A percentile compares a stretch with the other conserved stretches of the same genome.
phyloP scores from a whole-genome alignment of 2,113 vertebrate genomes.

The Phalacrocorax aristotelis region DNA sequence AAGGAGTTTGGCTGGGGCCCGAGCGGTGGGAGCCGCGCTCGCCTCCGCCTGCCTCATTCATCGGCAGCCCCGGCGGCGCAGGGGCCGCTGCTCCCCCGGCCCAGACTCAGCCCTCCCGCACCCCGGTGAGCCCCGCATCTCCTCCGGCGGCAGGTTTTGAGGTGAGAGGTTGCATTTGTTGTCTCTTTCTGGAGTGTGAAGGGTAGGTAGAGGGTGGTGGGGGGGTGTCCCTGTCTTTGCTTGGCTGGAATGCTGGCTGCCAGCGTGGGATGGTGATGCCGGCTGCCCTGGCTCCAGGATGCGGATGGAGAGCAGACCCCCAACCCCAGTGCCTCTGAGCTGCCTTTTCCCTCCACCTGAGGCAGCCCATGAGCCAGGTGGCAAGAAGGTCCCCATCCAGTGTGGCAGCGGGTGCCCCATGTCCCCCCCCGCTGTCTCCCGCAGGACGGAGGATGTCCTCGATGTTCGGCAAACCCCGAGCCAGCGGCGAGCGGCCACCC shows the following conservation, averaged over 20 bases:
- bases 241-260: background rate
- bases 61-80: background rate
- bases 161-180: background rate
- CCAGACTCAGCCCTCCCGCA: background rate
- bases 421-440: background rate
- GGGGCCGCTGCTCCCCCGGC: background rate
- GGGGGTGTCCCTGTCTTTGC: background rate
- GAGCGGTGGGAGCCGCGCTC: background rate
- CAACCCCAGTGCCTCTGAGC: background rate
- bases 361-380: background rate
- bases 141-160: background rate
- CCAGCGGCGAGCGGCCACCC: conserved; percentile 52
- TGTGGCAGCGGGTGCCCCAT: background rate
- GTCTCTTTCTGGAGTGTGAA: background rate
- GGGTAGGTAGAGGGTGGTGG: background rate
- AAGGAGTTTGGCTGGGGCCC: conserved; percentile 71
- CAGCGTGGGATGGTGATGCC: background rate
- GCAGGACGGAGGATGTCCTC: conserved; percentile 74
- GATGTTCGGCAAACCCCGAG: conserved; percentile 85
- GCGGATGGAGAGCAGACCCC: background rate
- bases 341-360: background rate
- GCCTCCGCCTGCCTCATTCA: conserved; percentile 56
- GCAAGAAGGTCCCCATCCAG: fast-evolving
- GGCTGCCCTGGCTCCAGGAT: background rate
- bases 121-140: background rate